These are phyloP conservation scores for Microcebus tavaratra DNA, from an alignment of 2,113 vertebrate species.

Conservation along the genomic window DNA sequence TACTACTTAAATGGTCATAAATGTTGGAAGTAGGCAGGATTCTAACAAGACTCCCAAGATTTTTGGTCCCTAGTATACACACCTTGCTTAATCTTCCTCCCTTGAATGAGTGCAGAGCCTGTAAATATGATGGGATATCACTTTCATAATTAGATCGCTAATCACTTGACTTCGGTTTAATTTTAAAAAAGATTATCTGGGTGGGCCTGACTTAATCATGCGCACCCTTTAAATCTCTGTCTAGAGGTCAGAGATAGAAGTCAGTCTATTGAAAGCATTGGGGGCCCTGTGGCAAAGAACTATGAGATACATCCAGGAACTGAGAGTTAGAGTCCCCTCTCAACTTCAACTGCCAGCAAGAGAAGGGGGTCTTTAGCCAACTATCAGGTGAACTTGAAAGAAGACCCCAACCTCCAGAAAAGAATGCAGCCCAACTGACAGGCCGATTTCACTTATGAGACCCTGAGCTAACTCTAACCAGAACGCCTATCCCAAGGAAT, in stretches of 20 bases:
- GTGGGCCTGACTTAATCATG: not conserved
- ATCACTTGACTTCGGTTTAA: not conserved
- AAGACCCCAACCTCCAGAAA: too few species aligned
- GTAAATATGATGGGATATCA: not conserved
- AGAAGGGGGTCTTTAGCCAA: not conserved
- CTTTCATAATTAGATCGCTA: not conserved
- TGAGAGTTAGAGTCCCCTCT: not conserved
- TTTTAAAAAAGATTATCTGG: not conserved
- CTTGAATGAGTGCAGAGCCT: not conserved
- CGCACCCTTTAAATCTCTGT: not conserved
- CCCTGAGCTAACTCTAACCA: not conserved
- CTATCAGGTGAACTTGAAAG: not conserved
- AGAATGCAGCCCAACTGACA: not conserved
- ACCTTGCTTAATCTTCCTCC: not conserved
- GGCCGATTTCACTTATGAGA: not conserved
- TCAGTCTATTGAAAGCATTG: not conserved
- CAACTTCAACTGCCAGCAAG: not conserved
- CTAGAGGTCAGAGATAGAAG: not conserved
- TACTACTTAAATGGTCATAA: not conserved
- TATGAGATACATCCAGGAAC: accelerated
- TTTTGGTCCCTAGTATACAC: not conserved
- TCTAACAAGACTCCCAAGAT: not conserved
- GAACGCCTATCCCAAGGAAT: not conserved
- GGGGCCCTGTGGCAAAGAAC: not conserved
- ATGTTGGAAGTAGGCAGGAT: not conserved